Evolutionary conservation across 2,888 invertebrate genomes (phyloP), one percentile per base, ranked within the genome.

Genomic region (Liodrosophila aerea): DNA sequence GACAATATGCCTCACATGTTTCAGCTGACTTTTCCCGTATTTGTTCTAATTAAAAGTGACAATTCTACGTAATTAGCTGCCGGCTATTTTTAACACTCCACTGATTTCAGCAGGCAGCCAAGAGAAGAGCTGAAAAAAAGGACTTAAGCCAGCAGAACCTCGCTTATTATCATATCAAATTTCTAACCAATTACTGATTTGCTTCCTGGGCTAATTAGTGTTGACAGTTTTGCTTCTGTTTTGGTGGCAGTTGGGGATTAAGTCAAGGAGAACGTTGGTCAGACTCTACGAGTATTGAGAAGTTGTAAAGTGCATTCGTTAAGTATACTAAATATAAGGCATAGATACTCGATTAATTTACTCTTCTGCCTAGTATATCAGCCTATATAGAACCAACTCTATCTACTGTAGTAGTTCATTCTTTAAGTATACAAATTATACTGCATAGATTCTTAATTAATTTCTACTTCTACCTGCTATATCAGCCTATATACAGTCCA

Each of bases 31-130:
- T 27, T 72, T 66, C 46, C 47, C 60, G 51, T 54, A 68, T 74
- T 70, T 68, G 65, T 73, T 88, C 81, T 87, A 88, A 87, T 87
- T 85, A 83, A 76, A 76, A 74, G 57, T 77, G 88, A 87, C 87
- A 87, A 85, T 85, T 83, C 88, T 64, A 63, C 74, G 72, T 87
- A 88, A 88, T 87, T 78, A 87, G 75, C 72, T 67, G 70, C 57
- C 63, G 51, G 69, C 62, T 68, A 58, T 68, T 75, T 69, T 78
- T 82, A 75, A 81, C 85, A 72, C 69, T 66, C 49, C 43, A 82
- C 46, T 82, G 73, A 49, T 60, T 69, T 61, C 22, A 30, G 36
- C 13, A 39, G 33, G 45, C 52, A 49, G 53, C 39, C n/a, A 8
- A 43, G 29, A 22, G n/a, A 27, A 45, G 36, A 53, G 51, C 30